Base-by-base conservation (phyloP, 2,113 vertebrate genomes). In the Zosterops lateralis region DNA sequence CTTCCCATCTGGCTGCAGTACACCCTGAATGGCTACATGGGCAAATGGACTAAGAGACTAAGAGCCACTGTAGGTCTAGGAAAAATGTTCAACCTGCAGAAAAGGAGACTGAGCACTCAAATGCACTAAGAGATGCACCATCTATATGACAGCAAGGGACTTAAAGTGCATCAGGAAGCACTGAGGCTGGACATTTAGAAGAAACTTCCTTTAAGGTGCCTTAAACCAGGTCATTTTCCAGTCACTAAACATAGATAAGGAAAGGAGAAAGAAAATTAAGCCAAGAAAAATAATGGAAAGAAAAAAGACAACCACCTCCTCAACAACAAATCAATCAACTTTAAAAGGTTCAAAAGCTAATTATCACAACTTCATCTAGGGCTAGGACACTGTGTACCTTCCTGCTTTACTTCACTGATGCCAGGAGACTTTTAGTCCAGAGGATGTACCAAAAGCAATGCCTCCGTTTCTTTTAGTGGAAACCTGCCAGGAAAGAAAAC, bases 371-470 rank as follows among this genome's bases (percentile, higher is more conserved):
- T 62, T 89, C 17, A 72, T 84, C 56, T 34, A 29, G 51, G 51
- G 48, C 38, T 91, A 31, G 48, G 61, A 97, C 96, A 2, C 58
- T 17, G 3, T 54, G 7, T 16, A 96, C 85, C 3, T 56, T 80
- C 4, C 98, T 67, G 32, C 25, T 86, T 6, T 96, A 72, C 10
- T 14, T 91, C 82, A 97, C 97, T 32, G 90, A 95, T 29, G 73
- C 96, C 98, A 99, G 92, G 57, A 31, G 96, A 90, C 40, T 99
- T 98, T 72, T 29, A 76, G 50, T 58, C 45, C 72, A 71, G 64
- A 96, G 96, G 98, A 95, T 97, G 97, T 76, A 99, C 97, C 94
- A 99, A 42, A 86, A 97, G 97, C 31, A 92, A 97, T 1, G 85
- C 71, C 54, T 97, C 93, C 7, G 84, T 17, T 22, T 89, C 58